Evolutionary conservation across 1,140 invertebrate genomes (phyloP), one percentile per base, ranked within the genome.

Genomic region (Dendroctonus valens): DNA sequence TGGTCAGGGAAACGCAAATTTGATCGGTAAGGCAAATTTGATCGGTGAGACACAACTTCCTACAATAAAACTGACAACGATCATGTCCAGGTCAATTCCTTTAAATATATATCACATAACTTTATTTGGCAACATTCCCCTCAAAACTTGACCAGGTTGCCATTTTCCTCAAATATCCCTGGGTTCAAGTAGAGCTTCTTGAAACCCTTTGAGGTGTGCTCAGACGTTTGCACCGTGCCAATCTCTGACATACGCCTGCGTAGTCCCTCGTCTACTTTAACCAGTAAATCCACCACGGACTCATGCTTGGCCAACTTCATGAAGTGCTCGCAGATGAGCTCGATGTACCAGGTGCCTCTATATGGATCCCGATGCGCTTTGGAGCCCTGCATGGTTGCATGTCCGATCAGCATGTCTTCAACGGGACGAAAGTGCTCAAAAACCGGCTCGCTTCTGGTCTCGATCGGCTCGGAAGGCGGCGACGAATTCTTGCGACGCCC

Each of bases 291-390:
- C 67, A 85, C 82, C 15, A 92, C 72, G 73, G 89, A 82, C 40
- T 79, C 80, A 69, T 85, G 77, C 70, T 84, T 80, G 7, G 89
- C 89, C 71, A 86, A 77, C 50, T 85, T 81, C 78, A 89, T 89
- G 74, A 92, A 90, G 65, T 87, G 82, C 73, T 88, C 80, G 77
- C 90, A 92, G 52, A 93, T 79, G 59, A 84, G 81, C 74, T 91
- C 87, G 58, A 93, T 88, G 73, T 89, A 91, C 88, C 89, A 91
- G 58, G 88, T 88, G 12, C 91, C 91, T 26, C 72, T 73, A 6
- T 74, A 64, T 0, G 64, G 73, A 77, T 92, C 87, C 49, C 91
- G 81, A 74, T 86, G 84, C 15, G 91, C 85, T 51, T 84, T 83
- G 69, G 82, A 83, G 8, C 88, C 86, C 82, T 54, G 59, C 63